Percentiles rank a stretch among this genome's conserved stretches.
phyloP scores from a whole-genome alignment of 92 coral and sea anemone species.

The Paragorgia papillata region DNA sequence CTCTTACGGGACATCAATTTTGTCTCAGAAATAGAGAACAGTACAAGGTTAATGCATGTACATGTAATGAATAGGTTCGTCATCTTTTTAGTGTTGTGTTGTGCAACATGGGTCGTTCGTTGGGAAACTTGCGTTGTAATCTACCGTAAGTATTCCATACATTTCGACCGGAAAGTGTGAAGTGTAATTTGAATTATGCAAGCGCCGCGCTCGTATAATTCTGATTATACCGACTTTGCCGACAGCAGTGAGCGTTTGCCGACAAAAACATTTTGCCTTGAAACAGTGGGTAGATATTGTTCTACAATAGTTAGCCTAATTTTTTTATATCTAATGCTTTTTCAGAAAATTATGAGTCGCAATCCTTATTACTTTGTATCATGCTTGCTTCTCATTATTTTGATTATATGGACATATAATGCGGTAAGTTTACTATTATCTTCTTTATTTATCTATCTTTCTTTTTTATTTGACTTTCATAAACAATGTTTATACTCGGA shows the following conservation, averaged over 20 bases:
- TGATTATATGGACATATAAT: conserved; percentile 22
- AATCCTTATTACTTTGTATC: conserved; percentile 19
- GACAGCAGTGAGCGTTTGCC: no score
- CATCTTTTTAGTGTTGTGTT: no score
- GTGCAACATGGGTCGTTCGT: no score
- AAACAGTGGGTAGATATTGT: no score
- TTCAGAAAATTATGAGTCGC: conserved; percentile 4
- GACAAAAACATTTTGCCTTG: no score
- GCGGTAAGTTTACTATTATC: neutral
- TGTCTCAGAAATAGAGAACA: neutral
- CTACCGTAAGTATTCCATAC: conserved; percentile 37
- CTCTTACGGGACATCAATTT: conserved; percentile 17
- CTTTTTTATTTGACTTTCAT: neutral
- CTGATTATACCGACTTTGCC: no score
- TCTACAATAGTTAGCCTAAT: no score
- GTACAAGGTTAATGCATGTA: no score
- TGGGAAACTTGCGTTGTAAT: conserved; percentile 2
- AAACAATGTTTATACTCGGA: neutral
- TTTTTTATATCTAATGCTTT: neutral
- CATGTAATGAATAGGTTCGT: no score
- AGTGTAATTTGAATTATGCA: conserved; percentile 32
- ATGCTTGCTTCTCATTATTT: conserved; percentile 3
- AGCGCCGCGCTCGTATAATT: conserved; percentile 42
- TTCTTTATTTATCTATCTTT: neutral
- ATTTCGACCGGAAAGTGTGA: conserved; percentile 42